Evolutionary conservation across 2,888 invertebrate genomes (phyloP), one percentile per base, ranked within the genome.

Genomic region (Limnephilus rhombicus): DNA sequence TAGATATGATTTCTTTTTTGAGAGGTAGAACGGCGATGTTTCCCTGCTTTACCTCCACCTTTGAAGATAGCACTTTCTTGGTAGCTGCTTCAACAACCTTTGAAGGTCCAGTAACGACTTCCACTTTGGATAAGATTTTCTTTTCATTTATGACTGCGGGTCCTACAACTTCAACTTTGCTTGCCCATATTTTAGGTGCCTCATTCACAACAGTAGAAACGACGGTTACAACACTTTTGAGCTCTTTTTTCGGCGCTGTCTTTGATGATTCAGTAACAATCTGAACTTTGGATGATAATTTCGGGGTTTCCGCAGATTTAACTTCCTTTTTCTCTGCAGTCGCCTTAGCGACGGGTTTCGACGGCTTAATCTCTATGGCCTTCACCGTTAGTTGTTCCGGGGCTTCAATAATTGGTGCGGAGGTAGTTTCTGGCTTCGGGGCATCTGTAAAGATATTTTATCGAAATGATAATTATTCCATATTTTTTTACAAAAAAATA

Each of bases 21-120:
- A 93, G 93, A 41, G 89, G 49, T 85, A 90, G 94, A 49, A 94
- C 93, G 92, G 94, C 91, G 93, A 94, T 94, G 91, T 93, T 94
- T 37, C 95, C 95, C 94, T 96, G 95, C 94, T 96, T 96, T 49
- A 96, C 95, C 95, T 96, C 96, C 80, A 96, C 95, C 94, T 96
- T 96, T 94, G 93, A 94, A n/a, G 94, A 93, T 92, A 94, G 94
- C 12, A 87, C 94, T 94, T 95, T 95, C 80, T 94, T 94, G 29
- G 91, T 92, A 68, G 92, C 88, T 94, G 94, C 95, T 94, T 96
- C 96, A 31, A 96, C 94, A 90, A 95, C 95, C 95, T 96, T 96
- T 0, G 96, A 96, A 13, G 96, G 95, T 18, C 96, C 95, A 45
- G 96, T 94, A 37, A 97, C 96, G 85, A 97, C 96, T 95, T 97